phyloP scores from a whole-genome alignment of 2,797 vertebrate species.

The Enteromius unitaeniatus region DNA sequence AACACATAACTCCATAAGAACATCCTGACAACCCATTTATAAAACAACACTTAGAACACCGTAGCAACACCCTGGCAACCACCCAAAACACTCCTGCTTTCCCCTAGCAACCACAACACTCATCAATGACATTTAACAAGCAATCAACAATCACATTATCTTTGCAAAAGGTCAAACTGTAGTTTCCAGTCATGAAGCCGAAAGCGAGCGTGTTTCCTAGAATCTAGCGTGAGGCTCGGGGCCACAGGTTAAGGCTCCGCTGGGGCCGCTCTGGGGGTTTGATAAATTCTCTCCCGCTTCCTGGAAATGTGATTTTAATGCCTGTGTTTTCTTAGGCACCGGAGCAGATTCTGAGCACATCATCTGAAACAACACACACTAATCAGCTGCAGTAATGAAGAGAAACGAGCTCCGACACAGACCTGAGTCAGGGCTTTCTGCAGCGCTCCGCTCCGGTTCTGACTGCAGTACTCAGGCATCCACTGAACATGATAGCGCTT shows the following conservation, averaged over 20 bases:
- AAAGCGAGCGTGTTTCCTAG: conserved; percentile 79
- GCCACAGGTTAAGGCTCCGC: conserved; percentile 21
- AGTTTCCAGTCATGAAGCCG: conserved; percentile 43
- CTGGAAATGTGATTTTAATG: conserved; percentile 72
- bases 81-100: neutral
- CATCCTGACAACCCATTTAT: neutral
- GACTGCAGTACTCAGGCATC: conserved; percentile 86
- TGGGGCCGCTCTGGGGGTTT: conserved; percentile 57
- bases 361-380: conserved; percentile 71
- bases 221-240: conserved; percentile 68
- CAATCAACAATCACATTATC: neutral
- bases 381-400: conserved; percentile 59
- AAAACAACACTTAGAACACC: too few species aligned
- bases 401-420: conserved; percentile 7
- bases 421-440: conserved; percentile 86
- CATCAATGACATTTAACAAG: too few species aligned
- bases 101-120: neutral
- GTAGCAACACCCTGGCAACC: neutral
- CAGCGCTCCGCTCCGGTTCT: conserved; percentile 82
- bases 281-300: conserved; percentile 61
- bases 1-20: neutral
- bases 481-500: conserved; percentile 89
- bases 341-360: conserved; percentile 70
- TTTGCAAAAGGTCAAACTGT: conserved; percentile 19
- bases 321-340: conserved; percentile 72